Evolutionary conservation across 2,113 vertebrate genomes (phyloP), one percentile per base, ranked within the genome.

Genomic region (Toxotes chatareus): DNA sequence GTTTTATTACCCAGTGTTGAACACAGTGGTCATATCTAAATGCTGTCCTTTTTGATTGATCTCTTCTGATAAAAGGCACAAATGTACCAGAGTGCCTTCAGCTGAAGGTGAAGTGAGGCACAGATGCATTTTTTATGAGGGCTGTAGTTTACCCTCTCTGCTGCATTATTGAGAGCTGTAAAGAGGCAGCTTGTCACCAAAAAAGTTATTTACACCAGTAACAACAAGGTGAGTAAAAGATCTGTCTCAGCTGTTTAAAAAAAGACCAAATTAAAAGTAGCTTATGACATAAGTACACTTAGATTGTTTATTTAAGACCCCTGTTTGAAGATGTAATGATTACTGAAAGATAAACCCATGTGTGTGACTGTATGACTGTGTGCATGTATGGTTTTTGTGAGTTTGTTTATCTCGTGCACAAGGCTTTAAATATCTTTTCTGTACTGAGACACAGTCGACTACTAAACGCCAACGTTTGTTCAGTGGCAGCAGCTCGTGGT

Each of bases 101-200:
- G 64, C 56, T 70, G 67, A 42, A 77, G 73, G 47, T 88, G 60
- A 82, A 65, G 46, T 32, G 47, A 77, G 42, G 38, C 59, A 21
- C 76, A 63, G 36, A 82, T 93, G 38, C 69, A 83, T 88, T 62
- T 93, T 91, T 93, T 4, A 92, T 90, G 70, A 88, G 44, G 53
- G 23, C 63, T 79, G 65, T 85, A 73, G 82, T 90, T 88, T 73
- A 89, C 67, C 61, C 7, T 70, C 70, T 88, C 71, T 74, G 83
- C 67, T 92, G 59, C 86, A 87, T 94, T 90, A 90, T 90, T 90
- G 85, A 93, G 51, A 67, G 21, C 63, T 84, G 63, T 78, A 77
- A 91, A 89, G 84, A 85, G 76, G 61, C 56, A 64, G 56, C 82
- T 84, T 85, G 79, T 84, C 91, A 80, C 78, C 49, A 32, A n/a